Evolutionary conservation across 2,113 vertebrate genomes (phyloP).

Genomic region (Manacus vitellinus): DNA sequence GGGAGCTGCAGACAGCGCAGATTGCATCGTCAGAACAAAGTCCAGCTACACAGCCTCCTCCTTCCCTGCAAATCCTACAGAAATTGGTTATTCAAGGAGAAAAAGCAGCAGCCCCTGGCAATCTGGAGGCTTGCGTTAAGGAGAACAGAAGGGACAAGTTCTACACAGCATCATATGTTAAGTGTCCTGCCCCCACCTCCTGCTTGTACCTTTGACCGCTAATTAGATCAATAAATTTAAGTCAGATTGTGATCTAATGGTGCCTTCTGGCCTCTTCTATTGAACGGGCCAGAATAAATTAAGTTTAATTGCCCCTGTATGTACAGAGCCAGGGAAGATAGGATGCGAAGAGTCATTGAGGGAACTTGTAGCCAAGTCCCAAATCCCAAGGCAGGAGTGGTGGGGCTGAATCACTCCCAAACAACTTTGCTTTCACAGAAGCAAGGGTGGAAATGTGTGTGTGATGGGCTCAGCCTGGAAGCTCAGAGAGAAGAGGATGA

Average conservation of each 20-base stretch:
- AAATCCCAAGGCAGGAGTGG: not conserved
- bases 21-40: not conserved
- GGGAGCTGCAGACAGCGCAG: not conserved
- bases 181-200: not conserved
- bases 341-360: not conserved
- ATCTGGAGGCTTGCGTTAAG: not conserved
- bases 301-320: constrained; percentile 25
- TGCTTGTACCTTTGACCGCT: constrained; percentile 8
- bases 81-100: constrained; percentile 1
- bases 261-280: constrained; percentile 42
- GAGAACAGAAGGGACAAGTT: constrained; percentile 18
- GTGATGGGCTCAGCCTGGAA: not conserved
- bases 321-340: not conserved
- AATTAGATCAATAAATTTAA: constrained; percentile 56
- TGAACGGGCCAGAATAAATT: not conserved
- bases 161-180: not conserved
- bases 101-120: not conserved
- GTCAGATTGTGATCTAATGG: constrained; percentile 23
- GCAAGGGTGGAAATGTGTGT: not conserved
- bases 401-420: not conserved
- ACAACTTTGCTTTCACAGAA: not conserved
- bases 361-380: not conserved
- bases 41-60: not conserved
- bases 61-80: not conserved
- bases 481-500: not conserved